Conservation (phyloP, 2,113 vertebrate genomes). For the Nothocercus julius region DNA sequence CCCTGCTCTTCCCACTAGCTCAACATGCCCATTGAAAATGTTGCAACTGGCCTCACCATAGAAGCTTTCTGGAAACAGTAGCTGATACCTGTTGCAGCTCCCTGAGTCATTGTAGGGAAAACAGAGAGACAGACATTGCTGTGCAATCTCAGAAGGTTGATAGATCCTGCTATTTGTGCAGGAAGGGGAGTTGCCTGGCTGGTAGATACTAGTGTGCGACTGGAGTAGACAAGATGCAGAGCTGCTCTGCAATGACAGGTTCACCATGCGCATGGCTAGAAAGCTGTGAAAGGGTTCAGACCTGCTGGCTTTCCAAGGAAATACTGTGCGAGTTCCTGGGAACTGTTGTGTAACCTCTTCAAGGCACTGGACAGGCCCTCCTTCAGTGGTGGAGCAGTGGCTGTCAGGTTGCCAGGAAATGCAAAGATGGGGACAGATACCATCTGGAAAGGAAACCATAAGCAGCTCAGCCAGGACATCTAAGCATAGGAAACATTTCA, state of each 20-base stretch:
- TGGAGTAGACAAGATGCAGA: background rate
- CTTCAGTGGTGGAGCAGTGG: accelerated
- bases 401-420: background rate
- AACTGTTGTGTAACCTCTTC: background rate
- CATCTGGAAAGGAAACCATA: background rate
- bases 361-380: background rate
- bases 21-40: background rate
- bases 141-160: accelerated
- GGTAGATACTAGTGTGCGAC: background rate
- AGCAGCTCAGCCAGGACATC: accelerated
- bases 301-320: background rate
- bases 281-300: background rate
- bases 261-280: accelerated
- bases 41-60: background rate
- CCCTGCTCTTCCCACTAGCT: background rate
- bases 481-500: background rate
- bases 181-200: background rate
- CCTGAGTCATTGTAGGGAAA: background rate
- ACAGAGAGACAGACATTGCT: background rate
- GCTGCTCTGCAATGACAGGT: background rate
- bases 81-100: background rate
- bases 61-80: background rate
- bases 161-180: background rate
- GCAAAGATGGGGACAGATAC: accelerated
- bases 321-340: background rate